A percentile compares a stretch with the other conserved stretches of the same genome.
These are phyloP conservation scores for Heliocidaris tuberculata DNA, from an alignment of 35 echinoderm and acorn worm species.

Conservation along the genomic window DNA sequence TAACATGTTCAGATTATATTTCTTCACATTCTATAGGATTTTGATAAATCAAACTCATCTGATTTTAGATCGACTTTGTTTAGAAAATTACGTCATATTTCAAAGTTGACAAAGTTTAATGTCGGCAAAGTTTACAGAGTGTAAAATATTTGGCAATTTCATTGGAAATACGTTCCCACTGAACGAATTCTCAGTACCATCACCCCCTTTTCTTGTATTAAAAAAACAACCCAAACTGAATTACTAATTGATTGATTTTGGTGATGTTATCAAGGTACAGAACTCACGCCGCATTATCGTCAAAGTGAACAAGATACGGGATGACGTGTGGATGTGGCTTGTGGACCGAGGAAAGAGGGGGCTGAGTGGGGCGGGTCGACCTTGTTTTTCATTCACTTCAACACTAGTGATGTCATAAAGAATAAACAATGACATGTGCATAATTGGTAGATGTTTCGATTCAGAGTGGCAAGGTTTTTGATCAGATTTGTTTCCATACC, in stretches of 20 bases:
- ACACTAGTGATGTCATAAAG: too few species aligned
- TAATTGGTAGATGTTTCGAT: too few species aligned
- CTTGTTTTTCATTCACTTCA: neutral
- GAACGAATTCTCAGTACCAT: neutral
- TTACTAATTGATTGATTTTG: neutral
- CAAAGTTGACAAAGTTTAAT: neutral
- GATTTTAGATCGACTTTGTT: neutral
- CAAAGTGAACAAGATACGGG: neutral
- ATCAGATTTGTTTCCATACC: too few species aligned
- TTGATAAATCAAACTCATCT: neutral
- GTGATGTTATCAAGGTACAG: neutral
- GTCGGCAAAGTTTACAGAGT: neutral
- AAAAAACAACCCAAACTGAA: too few species aligned
- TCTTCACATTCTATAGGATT: neutral
- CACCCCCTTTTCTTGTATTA: neutral
- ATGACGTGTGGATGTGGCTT: neutral
- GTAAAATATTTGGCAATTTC: too few species aligned
- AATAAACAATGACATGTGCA: too few species aligned
- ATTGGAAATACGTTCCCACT: neutral
- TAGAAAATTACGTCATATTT: neutral
- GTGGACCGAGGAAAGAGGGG: neutral
- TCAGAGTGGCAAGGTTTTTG: too few species aligned
- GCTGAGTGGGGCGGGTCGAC: neutral
- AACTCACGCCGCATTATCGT: neutral
- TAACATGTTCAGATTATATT: neutral